Conservation (phyloP, 2,113 vertebrate genomes). For the Shinisaurus crocodilurus region DNA sequence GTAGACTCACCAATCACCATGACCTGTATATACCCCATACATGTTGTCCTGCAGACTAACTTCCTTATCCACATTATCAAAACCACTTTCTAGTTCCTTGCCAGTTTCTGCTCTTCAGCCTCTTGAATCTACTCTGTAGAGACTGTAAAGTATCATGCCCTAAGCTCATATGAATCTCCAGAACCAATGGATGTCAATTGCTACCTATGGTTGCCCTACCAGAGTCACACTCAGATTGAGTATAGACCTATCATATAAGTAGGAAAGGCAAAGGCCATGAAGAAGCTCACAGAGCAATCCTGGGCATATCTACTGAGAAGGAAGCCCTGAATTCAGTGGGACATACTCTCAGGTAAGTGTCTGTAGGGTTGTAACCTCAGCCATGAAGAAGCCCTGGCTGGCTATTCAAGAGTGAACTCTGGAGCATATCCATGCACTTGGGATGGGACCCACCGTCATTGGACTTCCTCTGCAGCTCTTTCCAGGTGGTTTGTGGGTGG, state of each 20-base stretch:
- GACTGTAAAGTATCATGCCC: neutral
- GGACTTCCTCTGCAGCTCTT: neutral
- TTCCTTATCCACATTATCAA: neutral
- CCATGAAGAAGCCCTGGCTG: neutral
- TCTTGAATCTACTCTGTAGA: neutral
- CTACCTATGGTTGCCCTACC: neutral
- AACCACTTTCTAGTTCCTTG: neutral
- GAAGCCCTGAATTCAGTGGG: neutral
- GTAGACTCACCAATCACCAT: no score
- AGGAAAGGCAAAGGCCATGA: neutral
- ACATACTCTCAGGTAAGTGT: neutral
- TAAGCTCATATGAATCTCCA: neutral
- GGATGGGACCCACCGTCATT: rapidly evolving
- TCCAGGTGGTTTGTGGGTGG: conserved; percentile 69
- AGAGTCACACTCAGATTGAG: neutral
- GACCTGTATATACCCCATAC: no score
- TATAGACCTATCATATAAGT: neutral
- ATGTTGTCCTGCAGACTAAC: neutral
- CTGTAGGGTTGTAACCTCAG: neutral
- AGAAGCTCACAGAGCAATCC: neutral
- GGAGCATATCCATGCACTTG: rapidly evolving
- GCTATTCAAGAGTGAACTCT: neutral
- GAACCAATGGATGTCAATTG: neutral
- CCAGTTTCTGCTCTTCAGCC: neutral
- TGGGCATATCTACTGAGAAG: no score